phyloP scores from a whole-genome alignment of 2,113 vertebrate species.

The Chlorodrepanis virens region DNA sequence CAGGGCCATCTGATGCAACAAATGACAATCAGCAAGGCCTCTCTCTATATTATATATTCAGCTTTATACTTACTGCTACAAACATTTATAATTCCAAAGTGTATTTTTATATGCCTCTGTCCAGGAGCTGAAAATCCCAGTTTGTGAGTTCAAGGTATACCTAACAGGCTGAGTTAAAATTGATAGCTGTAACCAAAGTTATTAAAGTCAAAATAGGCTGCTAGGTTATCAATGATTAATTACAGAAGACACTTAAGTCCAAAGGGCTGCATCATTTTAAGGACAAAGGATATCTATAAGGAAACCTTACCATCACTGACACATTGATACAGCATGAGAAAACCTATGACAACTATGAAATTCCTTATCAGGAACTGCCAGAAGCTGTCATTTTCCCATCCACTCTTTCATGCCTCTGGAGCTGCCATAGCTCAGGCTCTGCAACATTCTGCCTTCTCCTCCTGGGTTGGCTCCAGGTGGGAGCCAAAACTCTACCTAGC shows the following conservation, averaged over 20 bases:
- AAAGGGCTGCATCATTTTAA: not conserved
- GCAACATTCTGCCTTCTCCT: not conserved
- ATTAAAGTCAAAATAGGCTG: not conserved
- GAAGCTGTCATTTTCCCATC: not conserved
- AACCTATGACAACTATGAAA: not conserved
- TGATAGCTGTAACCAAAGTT: not conserved
- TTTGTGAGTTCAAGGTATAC: not conserved
- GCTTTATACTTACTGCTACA: not conserved
- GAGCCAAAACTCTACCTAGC: not conserved
- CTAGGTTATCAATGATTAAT: not conserved
- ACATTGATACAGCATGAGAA: not conserved
- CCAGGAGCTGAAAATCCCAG: not conserved
- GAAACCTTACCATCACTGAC: not conserved
- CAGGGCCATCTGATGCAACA: not conserved
- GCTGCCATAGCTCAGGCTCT: not conserved
- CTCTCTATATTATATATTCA: not conserved
- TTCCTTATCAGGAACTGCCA: not conserved
- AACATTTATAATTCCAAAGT: not conserved
- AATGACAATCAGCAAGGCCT: not conserved
- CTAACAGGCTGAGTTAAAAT: not conserved
- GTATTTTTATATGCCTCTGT: not conserved
- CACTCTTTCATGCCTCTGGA: not conserved
- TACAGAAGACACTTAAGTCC: not conserved
- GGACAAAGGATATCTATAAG: not conserved
- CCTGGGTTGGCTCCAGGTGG: not conserved